phyloP scores from a whole-genome alignment of 2,888 invertebrate genomes.

The Proisotoma minuta region DNA sequence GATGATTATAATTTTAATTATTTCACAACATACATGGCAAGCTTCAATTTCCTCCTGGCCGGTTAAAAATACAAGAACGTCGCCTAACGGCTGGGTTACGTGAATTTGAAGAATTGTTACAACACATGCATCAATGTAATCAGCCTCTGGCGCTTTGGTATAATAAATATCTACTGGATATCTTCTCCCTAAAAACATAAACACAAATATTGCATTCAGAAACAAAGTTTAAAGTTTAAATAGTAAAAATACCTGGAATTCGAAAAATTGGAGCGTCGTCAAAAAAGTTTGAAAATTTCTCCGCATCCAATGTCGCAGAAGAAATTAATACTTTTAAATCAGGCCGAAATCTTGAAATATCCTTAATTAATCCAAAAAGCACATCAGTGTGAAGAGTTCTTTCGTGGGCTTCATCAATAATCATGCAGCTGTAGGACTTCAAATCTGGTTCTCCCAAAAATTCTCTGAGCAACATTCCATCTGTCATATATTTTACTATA shows the following conservation, averaged over 20 bases:
- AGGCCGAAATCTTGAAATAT: slow-evolving; percentile 85
- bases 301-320: slow-evolving; percentile 95
- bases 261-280: slow-evolving; percentile 97
- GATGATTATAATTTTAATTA: no score
- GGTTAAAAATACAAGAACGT: slow-evolving; percentile 93
- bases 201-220: not conserved
- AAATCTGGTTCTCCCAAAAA: slow-evolving; percentile 96
- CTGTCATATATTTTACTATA: slow-evolving; percentile 97
- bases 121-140: slow-evolving; percentile 97
- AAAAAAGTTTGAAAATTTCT: slow-evolving; percentile 96
- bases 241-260: slow-evolving; percentile 62
- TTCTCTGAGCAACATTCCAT: slow-evolving; percentile 94
- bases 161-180: slow-evolving; percentile 99
- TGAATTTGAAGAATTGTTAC: slow-evolving; percentile 97
- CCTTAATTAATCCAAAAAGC: slow-evolving; percentile 93
- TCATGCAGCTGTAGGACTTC: slow-evolving; percentile 94
- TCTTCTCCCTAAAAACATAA: slow-evolving; percentile 63
- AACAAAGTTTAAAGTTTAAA: not conserved
- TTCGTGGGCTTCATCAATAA: slow-evolving; percentile 99
- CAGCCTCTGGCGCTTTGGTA: slow-evolving; percentile 98
- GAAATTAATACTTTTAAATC: slow-evolving; percentile 95
- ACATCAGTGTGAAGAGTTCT: slow-evolving; percentile 97
- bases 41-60: slow-evolving; percentile 57
- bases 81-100: slow-evolving; percentile 92
- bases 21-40: slow-evolving; percentile 43